Conservation (phyloP, 2,888 invertebrate species). For the Agriopis aurantiaria region DNA sequence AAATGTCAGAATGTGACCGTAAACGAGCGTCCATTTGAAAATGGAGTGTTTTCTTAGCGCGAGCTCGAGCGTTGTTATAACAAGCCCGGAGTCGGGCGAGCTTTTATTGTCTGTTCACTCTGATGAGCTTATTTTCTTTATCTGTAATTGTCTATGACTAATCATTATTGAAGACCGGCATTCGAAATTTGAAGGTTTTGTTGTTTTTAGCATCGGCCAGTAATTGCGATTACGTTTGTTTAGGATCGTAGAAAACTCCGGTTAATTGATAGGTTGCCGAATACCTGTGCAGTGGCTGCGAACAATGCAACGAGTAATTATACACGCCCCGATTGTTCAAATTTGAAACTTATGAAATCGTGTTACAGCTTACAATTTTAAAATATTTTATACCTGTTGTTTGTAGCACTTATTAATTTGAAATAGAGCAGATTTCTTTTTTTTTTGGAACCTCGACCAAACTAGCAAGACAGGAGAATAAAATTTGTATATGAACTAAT, state of each 20-base stretch:
- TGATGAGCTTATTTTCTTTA: conserved; percentile 82
- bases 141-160: conserved; percentile 67
- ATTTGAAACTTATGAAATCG: conserved; percentile 83
- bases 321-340: conserved; percentile 81
- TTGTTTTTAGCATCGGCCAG: conserved; percentile 71
- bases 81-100: conserved; percentile 63
- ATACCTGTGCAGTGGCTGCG: conserved; percentile 80
- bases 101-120: conserved; percentile 80
- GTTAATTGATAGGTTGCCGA: conserved; percentile 79
- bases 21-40: conserved; percentile 78
- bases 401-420: conserved; percentile 3
- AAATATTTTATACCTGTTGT: conserved; percentile 54
- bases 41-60: conserved; percentile 82
- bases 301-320: conserved; percentile 81
- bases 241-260: conserved; percentile 71
- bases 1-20: conserved; percentile 82
- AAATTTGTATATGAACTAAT: not conserved
- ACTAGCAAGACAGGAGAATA: conserved; percentile 1
- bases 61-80: conserved; percentile 68
- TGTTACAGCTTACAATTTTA: conserved; percentile 54
- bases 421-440: not conserved
- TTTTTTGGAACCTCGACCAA: not conserved
- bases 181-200: conserved; percentile 51
- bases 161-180: conserved; percentile 69
- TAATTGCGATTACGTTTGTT: conserved; percentile 71